phyloP scores from a whole-genome alignment of 2,113 vertebrate genomes.

The Raphicerus campestris region DNA sequence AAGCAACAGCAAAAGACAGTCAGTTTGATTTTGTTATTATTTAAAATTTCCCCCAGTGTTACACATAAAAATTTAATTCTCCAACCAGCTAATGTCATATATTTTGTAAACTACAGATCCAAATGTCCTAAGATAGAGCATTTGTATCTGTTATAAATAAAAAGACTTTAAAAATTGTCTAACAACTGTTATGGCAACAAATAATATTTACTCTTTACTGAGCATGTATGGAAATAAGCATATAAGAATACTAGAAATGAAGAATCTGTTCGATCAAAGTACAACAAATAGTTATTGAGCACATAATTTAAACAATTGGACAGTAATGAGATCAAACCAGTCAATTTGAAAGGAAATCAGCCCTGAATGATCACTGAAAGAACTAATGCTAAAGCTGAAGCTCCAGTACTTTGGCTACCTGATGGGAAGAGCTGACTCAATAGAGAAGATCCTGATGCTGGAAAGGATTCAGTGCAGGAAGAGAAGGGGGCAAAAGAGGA shows the following conservation, averaged over 20 bases:
- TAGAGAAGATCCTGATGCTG: not conserved
- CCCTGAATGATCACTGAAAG: not conserved
- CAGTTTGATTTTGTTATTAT: not conserved
- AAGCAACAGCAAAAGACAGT: not conserved
- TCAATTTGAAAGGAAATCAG: not conserved
- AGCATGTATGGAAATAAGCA: not conserved
- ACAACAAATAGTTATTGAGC: not conserved
- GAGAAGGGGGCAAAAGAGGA: not conserved
- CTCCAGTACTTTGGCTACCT: not conserved
- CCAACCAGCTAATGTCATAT: not conserved
- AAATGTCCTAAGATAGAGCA: not conserved
- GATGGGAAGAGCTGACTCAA: rapidly evolving
- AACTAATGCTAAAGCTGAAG: not conserved
- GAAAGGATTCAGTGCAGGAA: not conserved
- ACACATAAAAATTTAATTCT: not conserved
- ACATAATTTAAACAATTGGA: not conserved
- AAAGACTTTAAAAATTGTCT: not conserved
- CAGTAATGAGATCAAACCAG: not conserved
- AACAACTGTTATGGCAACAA: not conserved
- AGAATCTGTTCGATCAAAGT: not conserved
- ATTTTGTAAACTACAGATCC: not conserved
- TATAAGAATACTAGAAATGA: not conserved
- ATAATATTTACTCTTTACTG: not conserved
- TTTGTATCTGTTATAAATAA: not conserved
- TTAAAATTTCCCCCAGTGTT: not conserved